Evolutionary conservation across 1,140 invertebrate species (phyloP), one percentile per base, ranked within the genome.

Genomic region (Heliconius himera): DNA sequence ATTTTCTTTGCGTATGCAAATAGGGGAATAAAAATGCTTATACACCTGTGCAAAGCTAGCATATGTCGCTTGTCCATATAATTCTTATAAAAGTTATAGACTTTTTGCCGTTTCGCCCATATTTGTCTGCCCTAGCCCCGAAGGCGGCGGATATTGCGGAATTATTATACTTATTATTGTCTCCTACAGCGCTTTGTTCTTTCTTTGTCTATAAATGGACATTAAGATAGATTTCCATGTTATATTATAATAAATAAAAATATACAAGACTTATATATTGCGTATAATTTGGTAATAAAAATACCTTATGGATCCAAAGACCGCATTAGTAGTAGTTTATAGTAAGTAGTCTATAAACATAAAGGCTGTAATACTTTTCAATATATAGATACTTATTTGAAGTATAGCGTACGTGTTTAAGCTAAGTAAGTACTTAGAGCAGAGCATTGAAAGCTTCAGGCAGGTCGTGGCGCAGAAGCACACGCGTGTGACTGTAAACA

Each of bases 101-200:
- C 3, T 66, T 66, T 66, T 66, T 66, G 26, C 11, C 60, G n/a
- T 66, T 16, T 13, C 60, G 3, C 11, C 60, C 26, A 66, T 66
- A 66, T 66, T 66, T 26, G 60, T 29, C 60, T 66, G 22, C 9
- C 26, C 60, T 29, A 66, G 9, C 5, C 60, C 60, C 60, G 22
- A 66, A 22, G 60, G 60, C 60, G 60, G 13, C 60, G 60, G 60
- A 66, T 66, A 66, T 66, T 66, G 22, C 54, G 54, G 8, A n/a
- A 22, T 56, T 56, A 56, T 66, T 26, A 11, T 9, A 26, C n/a
- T n/a, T 56, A 66, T 66, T 66, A 66, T 11, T 66, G 11, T 66
- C n/a, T 1, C 60, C 5, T 13, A 66, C 60, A 11, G 8, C 22
- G 3, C 26, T 29, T 66, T 26, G 60, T 66, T 9, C 22, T 66